phyloP scores from a whole-genome alignment of 2,797 vertebrate species.

The Coregonus sp. region DNA sequence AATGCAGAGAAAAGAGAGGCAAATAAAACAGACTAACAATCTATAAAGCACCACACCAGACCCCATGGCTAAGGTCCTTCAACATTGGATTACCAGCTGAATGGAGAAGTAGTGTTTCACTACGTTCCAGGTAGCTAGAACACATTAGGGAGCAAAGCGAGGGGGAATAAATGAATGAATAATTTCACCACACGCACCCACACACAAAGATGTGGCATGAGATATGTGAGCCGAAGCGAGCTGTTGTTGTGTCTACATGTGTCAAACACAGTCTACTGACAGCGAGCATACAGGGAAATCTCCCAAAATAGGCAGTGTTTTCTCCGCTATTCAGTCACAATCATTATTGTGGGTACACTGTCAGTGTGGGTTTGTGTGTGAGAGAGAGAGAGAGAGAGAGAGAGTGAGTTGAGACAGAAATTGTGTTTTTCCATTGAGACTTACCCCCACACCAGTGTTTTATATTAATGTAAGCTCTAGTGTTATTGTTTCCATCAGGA shows the following conservation, averaged over 20 bases:
- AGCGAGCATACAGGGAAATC: neutral
- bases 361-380: slow-evolving; percentile 1
- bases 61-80: neutral
- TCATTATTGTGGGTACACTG: slow-evolving; percentile 19
- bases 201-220: neutral
- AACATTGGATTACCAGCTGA: neutral
- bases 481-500: too few relatives aligned
- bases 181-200: neutral
- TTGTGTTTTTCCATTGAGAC: too few relatives aligned
- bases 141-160: too few relatives aligned
- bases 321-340: slow-evolving; percentile 58
- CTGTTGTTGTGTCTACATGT: neutral
- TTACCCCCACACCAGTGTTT: too few relatives aligned
- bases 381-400: neutral
- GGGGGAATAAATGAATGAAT: too few relatives aligned
- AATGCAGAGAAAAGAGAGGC: neutral
- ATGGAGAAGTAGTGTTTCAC: neutral
- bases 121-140: too few relatives aligned
- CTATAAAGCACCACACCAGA: neutral
- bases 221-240: neutral
- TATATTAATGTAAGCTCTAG: too few relatives aligned
- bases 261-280: slow-evolving; percentile 6
- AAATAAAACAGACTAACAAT: neutral
- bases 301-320: neutral
- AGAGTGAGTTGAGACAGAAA: slow-evolving; percentile 1